Conservation (phyloP, 2,797 vertebrate species). For the Heteromormyrus szaboi region DNA sequence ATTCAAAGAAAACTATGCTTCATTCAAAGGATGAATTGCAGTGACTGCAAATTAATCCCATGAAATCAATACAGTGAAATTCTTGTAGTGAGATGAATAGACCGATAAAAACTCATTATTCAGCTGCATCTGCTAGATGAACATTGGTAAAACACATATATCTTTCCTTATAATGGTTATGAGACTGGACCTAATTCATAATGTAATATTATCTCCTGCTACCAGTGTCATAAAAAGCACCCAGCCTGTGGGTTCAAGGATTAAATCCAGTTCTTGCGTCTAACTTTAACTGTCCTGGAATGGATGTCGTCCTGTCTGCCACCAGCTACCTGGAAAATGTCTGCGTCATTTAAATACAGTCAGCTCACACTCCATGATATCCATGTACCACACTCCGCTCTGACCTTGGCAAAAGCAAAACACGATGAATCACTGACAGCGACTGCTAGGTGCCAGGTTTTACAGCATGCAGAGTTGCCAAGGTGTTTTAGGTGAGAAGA, state of each 20-base stretch:
- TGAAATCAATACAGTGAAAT: neutral
- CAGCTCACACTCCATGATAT: conserved; percentile 1
- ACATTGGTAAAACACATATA: neutral
- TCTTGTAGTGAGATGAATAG: neutral
- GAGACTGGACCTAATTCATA: neutral
- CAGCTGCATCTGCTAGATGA: neutral
- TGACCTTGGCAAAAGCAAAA: conserved; percentile 2
- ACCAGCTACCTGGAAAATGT: neutral
- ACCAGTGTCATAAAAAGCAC: neutral
- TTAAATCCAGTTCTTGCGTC: neutral
- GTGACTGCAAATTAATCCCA: neutral
- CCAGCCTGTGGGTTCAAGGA: neutral
- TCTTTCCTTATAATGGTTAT: conserved; percentile 1
- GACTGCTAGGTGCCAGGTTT: neutral
- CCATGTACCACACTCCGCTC: neutral
- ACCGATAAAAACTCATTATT: neutral
- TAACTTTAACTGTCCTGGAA: neutral
- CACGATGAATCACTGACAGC: neutral
- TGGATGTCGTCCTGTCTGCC: neutral
- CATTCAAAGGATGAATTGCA: neutral
- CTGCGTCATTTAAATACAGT: neutral
- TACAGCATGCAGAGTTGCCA: neutral
- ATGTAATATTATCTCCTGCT: neutral
- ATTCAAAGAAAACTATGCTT: neutral
- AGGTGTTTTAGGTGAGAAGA: neutral